Base-by-base conservation (phyloP, 2,888 invertebrate species). In the Gymnoscelis rufifasciata region DNA sequence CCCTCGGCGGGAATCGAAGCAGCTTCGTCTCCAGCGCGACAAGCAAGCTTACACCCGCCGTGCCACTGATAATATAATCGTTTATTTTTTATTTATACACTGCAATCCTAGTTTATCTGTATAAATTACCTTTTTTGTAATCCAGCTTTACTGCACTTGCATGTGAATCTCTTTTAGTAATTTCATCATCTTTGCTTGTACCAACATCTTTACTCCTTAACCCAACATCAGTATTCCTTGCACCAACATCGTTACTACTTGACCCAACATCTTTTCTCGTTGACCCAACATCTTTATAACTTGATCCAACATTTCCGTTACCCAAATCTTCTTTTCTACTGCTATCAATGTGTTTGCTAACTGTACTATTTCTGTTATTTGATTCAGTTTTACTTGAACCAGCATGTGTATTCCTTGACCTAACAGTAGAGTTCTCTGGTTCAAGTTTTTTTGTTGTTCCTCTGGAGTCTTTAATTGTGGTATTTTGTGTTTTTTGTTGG, bases 91-190 rank as follows among this genome's bases (percentile, higher is more conserved):
- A 19, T 19, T n/a, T n/a, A n/a, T n/a, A n/a, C n/a, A n/a, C n/a
- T n/a, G n/a, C n/a, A n/a, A n/a, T n/a, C n/a, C n/a, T n/a, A n/a
- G n/a, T n/a, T n/a, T n/a, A n/a, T n/a, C n/a, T n/a, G n/a, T n/a
- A n/a, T n/a, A n/a, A n/a, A 13, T 5, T 33, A 48, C 48, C 43
- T 28, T 37, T 37, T 37, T 27, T 48, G n/a, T 48, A 48, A 10
- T 36, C 39, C 6, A 35, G 1, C 24, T 39, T 39, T 7, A 3
- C 0, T 6, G 2, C 11, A 23, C 35, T 38, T 27, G 13, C 14
- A 31, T 11, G n/a, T n/a, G n/a, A n/a, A n/a, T n/a, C n/a, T n/a
- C n/a, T n/a, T 14, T 13, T 33, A 33, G 13, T 15, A 4, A 31
- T 5, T n/a, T 31, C 31, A 1, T 13, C 5, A 31, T 13, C 1